Percentiles rank a stretch among this genome's conserved stretches.
phyloP scores from a whole-genome alignment of 2,888 invertebrate species.

The Cactoblastis cactorum region DNA sequence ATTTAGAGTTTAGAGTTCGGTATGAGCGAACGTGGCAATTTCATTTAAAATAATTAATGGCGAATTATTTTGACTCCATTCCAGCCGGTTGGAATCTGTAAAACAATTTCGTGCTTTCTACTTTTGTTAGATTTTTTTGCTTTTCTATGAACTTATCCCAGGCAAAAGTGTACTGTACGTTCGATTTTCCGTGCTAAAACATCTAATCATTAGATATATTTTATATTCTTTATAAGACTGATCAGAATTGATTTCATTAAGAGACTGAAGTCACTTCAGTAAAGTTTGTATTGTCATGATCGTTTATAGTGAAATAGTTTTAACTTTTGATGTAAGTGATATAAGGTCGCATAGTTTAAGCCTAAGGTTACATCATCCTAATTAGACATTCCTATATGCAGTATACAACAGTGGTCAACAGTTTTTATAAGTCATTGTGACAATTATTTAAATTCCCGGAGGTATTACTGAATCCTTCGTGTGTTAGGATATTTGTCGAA shows the following conservation, averaged over 20 bases:
- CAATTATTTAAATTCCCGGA: neutral
- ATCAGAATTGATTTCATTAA: neutral
- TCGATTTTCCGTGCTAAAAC: neutral
- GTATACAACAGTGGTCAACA: slow-evolving; percentile 27
- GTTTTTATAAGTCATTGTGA: neutral
- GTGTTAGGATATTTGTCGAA: neutral
- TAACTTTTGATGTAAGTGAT: slow-evolving; percentile 34
- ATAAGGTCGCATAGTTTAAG: slow-evolving; percentile 34
- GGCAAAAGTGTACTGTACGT: too few relatives aligned
- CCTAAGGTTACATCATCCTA: slow-evolving; percentile 30
- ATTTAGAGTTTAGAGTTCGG: slow-evolving; percentile 18
- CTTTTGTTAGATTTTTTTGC: too few relatives aligned
- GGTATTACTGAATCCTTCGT: neutral
- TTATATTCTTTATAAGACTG: neutral
- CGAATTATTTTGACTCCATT: too few relatives aligned
- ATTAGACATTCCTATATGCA: slow-evolving; percentile 48
- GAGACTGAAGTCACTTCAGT: too few relatives aligned
- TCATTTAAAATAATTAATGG: neutral
- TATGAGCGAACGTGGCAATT: neutral
- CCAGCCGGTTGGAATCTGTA: neutral
- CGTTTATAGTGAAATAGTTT: slow-evolving; percentile 22
- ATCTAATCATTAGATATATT: neutral
- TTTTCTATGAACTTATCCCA: too few relatives aligned
- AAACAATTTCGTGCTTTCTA: neutral
- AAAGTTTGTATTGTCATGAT: neutral